These are phyloP conservation scores for Hemiscyllium ocellatum DNA, from an alignment of 2,113 vertebrate genomes.

Conservation along the genomic window DNA sequence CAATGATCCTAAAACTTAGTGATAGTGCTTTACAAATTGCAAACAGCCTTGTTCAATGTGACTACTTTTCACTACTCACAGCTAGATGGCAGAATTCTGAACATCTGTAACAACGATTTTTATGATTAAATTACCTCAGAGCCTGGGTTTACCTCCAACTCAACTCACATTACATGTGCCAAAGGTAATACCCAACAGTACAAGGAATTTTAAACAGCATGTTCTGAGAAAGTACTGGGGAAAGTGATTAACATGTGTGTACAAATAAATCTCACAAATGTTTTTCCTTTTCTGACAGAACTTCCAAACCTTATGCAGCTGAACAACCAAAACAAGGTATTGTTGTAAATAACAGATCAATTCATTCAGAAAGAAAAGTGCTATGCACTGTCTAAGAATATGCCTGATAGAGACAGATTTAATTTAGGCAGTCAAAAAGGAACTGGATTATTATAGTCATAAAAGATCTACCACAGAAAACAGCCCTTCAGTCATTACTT, in stretches of 20 bases:
- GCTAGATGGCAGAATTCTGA: conserved; percentile 27
- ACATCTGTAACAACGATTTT: no score
- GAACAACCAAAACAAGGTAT: not conserved
- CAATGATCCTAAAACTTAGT: not conserved
- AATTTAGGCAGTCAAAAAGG: no score
- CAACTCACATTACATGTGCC: not conserved
- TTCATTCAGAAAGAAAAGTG: not conserved
- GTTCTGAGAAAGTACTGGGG: not conserved
- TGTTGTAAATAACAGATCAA: not conserved
- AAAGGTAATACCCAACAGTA: not conserved
- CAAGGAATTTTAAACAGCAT: not conserved
- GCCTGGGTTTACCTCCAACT: no score
- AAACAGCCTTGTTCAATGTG: not conserved
- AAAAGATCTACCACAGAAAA: no score
- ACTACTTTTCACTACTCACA: not conserved
- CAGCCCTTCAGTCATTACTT: no score
- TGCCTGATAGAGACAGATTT: no score
- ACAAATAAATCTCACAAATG: not conserved
- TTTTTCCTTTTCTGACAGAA: not conserved
- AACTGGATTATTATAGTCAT: no score
- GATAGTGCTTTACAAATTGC: not conserved
- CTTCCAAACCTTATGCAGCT: not conserved
- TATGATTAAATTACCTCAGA: not conserved
- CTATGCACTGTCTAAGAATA: not conserved
- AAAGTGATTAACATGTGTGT: not conserved